Conservation (phyloP, 1,140 invertebrate genomes). For the Platyscapa corneri region DNA sequence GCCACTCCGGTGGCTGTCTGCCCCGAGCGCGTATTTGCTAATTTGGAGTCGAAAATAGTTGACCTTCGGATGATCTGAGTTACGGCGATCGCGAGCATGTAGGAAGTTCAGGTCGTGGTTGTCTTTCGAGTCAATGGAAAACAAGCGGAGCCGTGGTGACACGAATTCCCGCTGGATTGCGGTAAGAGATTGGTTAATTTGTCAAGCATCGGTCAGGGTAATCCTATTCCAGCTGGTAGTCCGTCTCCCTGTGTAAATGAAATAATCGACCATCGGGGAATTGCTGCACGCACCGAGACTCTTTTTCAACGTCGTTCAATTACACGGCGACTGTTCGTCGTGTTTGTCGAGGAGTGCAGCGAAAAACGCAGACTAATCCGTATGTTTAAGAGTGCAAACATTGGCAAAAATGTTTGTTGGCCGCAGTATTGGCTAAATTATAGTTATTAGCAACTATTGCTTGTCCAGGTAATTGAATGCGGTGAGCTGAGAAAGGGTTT, state of each 20-base stretch:
- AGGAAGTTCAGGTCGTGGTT: neutral
- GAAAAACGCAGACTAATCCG: too few species aligned
- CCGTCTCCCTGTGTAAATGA: neutral
- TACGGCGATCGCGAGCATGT: neutral
- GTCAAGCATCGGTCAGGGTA: neutral
- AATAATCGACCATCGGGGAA: too few species aligned
- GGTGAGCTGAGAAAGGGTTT: constrained; percentile 16
- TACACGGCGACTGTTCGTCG: too few species aligned
- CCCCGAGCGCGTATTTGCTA: neutral
- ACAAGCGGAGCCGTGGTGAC: neutral
- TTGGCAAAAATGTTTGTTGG: too few species aligned
- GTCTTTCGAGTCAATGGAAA: neutral
- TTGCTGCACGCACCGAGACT: too few species aligned
- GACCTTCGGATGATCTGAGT: neutral
- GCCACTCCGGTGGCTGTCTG: neutral
- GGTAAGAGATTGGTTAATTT: neutral
- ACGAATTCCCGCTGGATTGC: neutral
- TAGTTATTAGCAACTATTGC: neutral
- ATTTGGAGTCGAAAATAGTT: neutral
- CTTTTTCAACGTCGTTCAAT: too few species aligned
- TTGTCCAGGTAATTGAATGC: neutral
- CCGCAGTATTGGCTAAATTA: constrained; percentile 11
- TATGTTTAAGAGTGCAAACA: too few species aligned
- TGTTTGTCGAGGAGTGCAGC: too few species aligned
- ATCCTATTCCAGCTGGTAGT: neutral